These are phyloP conservation scores for Lacerta viridis DNA, from an alignment of 2,797 vertebrate species.

Conservation along the genomic window DNA sequence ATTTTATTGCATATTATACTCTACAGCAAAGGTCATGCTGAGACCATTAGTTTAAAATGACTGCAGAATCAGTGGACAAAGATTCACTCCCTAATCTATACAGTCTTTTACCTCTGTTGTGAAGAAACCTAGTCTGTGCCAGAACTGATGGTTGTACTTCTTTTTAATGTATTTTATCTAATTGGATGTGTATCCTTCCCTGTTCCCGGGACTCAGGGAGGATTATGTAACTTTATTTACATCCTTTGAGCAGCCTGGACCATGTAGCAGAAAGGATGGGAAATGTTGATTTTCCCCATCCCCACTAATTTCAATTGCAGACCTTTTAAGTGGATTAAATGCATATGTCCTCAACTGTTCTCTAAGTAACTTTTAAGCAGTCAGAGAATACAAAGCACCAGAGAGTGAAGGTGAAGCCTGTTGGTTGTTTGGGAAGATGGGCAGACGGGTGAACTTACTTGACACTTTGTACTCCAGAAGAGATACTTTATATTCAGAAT, in stretches of 20 bases:
- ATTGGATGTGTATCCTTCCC: neutral
- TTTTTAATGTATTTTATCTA: constrained; percentile 10
- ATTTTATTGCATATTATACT: constrained; percentile 27
- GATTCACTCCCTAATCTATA: constrained; percentile 6
- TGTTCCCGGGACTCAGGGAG: neutral
- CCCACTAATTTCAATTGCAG: neutral
- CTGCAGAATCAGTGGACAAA: constrained; percentile 2
- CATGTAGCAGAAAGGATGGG: neutral
- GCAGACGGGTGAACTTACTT: neutral
- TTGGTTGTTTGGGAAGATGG: neutral
- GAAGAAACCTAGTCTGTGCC: neutral
- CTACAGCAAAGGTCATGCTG: constrained; percentile 2
- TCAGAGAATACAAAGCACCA: neutral
- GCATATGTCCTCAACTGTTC: neutral
- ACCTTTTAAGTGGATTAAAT: neutral
- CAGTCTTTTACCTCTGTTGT: neutral
- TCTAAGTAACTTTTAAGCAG: neutral
- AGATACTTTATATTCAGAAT: neutral
- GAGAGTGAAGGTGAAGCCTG: neutral
- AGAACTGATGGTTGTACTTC: neutral
- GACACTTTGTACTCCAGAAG: neutral
- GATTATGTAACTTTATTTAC: neutral
- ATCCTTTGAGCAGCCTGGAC: neutral
- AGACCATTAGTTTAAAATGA: constrained; percentile 11
- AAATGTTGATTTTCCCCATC: neutral